Base-by-base conservation (phyloP, 2,113 vertebrate genomes). In the Sturnira hondurensis region DNA sequence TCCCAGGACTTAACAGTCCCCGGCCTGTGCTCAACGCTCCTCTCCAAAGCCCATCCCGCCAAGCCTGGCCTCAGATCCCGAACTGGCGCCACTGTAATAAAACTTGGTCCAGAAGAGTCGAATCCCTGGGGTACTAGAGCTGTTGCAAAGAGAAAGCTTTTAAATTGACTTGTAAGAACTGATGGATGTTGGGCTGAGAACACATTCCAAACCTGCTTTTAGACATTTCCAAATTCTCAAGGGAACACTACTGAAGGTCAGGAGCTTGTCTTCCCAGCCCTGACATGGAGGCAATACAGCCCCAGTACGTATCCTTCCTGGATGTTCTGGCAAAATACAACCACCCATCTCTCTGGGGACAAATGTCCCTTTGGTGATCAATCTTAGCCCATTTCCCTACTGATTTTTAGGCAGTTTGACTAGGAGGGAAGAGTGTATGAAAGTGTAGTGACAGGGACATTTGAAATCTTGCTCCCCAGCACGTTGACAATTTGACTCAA, bases 311-410 rank as follows among this genome's bases (percentile, higher is more conserved):
- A 89, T 19, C 38, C 67, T 47, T 47, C 68, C 2, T 41, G 6
- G 36, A 38, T 71, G 14, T 56, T 74, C 68, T n/a, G 26, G 54
- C 33, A 95, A 86, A 94, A 95, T 28, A 93, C 93, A 91, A 76
- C 56, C 17, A 76, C 10, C 5, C 33, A 87, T 80, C 68, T 93
- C 24, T 82, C 47, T 52, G 74, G 38, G 43, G 73, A 90, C 17
- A 87, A 89, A 94, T 4, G 22, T 10, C 61, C 52, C 68, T 67
- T 22, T 45, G 68, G 36, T 47, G 56, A 74, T 91, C 36, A 54
- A 5, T 80, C 73, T 71, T 73, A 70, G 41, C 58, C 83, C 56
- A 19, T 41, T 83, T 76, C 56, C 50, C 85, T 82, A 47, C 10
- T 71, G 76, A 81, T 7, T 10, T 71, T 61, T 89, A 38, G 65